Base-by-base conservation (phyloP, 2,797 vertebrate species). In the Garrulus glandarius region DNA sequence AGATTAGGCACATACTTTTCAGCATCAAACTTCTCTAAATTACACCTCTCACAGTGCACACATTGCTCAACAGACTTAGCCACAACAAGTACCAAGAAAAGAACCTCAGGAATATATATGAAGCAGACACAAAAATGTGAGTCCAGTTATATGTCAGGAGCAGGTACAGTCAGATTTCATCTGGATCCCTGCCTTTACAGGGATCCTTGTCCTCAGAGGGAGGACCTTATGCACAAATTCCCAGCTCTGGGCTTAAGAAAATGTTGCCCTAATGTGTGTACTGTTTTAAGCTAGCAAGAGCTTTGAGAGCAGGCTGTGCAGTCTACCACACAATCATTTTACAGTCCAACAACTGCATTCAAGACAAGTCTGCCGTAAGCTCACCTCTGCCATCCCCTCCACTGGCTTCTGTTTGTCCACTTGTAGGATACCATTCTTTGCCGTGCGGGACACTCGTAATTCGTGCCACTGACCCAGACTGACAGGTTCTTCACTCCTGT, bases 361-460 rank as follows among this genome's bases (percentile, higher is more conserved):
- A 57, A 30, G n/a, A 24, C 10, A 78, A 69, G 14, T 11, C n/a
- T 63, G 50, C 17, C 14, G 11, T 11, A 22, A 36, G 44, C 84
- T 97, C 95, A 99, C 99, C 99, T 99, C 98, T 70, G 99, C 98
- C 95, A 98, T 99, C 41, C 98, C 99, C 94, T 99, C 99, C 50
- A 98, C 97, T 1, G 98, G 97, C 34, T 94, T 98, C 97, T 99
- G 99, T 68, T 97, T 98, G 95, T 99, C 99, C 97, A 99, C 99
- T 92, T 99, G 99, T 5, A 99, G 97, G 96, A 99, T 99, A 1
- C 99, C 99, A 16, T 98, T 99, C 97, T 99, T 99, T 0, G 99
- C 99, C 0, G 99, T 99, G 29, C 99, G 99, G 53, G 99, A 99
- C 43, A 99, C 98, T 57, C 97, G 98, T 47, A 99, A 37, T 39